Base-by-base conservation (phyloP, 2,888 invertebrate genomes). In the Diarsia rubi region DNA sequence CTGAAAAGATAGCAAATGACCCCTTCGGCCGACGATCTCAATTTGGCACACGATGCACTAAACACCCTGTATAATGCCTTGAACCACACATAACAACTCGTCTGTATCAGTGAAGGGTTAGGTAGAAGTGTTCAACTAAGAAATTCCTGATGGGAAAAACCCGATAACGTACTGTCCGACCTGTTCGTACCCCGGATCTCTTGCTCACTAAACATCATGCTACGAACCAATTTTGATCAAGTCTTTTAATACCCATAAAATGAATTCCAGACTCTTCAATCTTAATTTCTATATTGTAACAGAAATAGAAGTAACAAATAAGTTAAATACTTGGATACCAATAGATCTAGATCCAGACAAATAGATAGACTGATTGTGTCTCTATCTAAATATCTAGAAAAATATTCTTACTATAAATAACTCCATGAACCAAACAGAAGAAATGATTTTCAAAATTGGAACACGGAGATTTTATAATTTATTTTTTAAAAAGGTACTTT, bases 231-330 rank as follows among this genome's bases (percentile, higher is more conserved):
- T 27, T 73, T 19, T 9, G 14, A n/a, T 44, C 60, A 45, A 45
- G n/a, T 37, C 24, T 79, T 37, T 27, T 27, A 44, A 63, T 12
- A 52, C 0, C 45, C n/a, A 45, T 64, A 42, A 57, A 64, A 49
- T 37, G 14, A 8, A 49, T 68, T 65, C 45, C 54, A 37, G 27
- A 42, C 27, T 44, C 3, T 31, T 67, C 16, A 44, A 73, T 81
- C 69, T 78, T 63, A 63, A 73, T 83, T 73, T 67, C 59, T 60
- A 64, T 27, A 67, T 79, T 67, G 79, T 54, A 64, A 62, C 47
- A 44, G 31, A 83, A 79, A 83, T 81, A 83, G n/a, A n/a, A n/a
- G 73, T 1, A 2, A 19, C 16, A 69, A 42, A 73, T 54, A n/a
- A 52, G 44, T 59, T 49, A 68, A 64, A 57, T 70, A 69, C 52